Base-by-base conservation (phyloP, 1,140 invertebrate genomes). In the Nymphalis io region DNA sequence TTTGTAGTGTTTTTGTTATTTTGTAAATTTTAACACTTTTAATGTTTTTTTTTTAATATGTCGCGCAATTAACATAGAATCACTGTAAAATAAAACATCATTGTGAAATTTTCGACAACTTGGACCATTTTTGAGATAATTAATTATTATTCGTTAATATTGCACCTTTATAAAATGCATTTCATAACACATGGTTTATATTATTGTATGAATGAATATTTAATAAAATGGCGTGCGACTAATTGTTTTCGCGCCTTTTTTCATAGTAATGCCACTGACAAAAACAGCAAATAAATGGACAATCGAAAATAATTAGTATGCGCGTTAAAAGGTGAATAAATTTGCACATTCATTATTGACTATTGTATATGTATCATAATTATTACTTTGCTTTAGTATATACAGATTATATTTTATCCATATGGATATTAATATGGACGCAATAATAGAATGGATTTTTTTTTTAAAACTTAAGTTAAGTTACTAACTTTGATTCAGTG, bases 1-100 rank as follows among this genome's bases (percentile, higher is more conserved):
- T 68, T 79, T 85, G 82, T 89, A 80, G 79, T 86, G 79, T 84
- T 91, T 90, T 89, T 91, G 86, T 91, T 91, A 88, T 83, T 81
- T 80, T 88, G 85, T 90, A 89, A 87, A 89, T 83, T 85, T 88
- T 88, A 89, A 89, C 87, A 85, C 76, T 81, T 51, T 51, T 78
- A 79, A 83, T 80, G 79, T 81, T 87, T 83, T 80, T 78, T 80
- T 82, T 85, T 81, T 81, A 80, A 79, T 78, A 76, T 79, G 76
- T 85, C 76, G 78, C 83, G 82, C 82, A 82, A 86, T 87, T 89
- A 88, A 89, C 81, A 79, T 68, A 67, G 77, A 82, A 76, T 75
- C 77, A 80, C 75, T 79, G 79, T 81, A 78, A 76, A 60, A 60
- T 71, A 72, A 66, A 79, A 73, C 69, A 82, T 82, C 57, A 75